These are phyloP conservation scores for Nerophis lumbriciformis DNA, from an alignment of 2,113 vertebrate genomes.

Conservation along the genomic window DNA sequence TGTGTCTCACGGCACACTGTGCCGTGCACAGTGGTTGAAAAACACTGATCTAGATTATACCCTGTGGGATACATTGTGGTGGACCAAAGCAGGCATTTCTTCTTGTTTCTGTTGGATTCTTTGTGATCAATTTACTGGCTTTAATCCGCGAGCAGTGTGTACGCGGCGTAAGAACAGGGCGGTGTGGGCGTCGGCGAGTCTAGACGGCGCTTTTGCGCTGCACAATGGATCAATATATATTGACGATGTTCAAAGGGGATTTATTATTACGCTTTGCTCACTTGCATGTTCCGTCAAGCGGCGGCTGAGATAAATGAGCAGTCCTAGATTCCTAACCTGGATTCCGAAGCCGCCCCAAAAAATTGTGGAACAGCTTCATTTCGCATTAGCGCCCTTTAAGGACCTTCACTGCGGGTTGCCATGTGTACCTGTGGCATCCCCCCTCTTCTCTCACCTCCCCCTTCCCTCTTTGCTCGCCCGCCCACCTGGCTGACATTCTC, in stretches of 20 bases:
- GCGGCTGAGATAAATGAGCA: constrained; percentile 42
- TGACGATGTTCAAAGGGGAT: constrained; percentile 28
- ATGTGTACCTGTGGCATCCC: constrained; percentile 52
- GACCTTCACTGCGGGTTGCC: constrained; percentile 55
- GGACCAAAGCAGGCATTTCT: not conserved
- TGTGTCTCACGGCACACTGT: too few relatives aligned
- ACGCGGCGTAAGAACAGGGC: constrained; percentile 3
- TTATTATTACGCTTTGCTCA: constrained; percentile 7
- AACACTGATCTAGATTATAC: not conserved
- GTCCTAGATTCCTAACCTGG: constrained; percentile 25
- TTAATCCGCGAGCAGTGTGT: constrained; percentile 27
- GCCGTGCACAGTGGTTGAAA: too few relatives aligned
- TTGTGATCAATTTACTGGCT: constrained; percentile 40
- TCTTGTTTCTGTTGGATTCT: not conserved
- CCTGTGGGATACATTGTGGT: too few relatives aligned
- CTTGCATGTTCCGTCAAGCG: constrained; percentile 22
- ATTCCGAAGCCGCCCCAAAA: too few relatives aligned
- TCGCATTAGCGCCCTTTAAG: constrained; percentile 38
- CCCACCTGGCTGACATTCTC: constrained; percentile 67
- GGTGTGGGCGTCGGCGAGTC: constrained; percentile 36
- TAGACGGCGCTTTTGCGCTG: constrained; percentile 48
- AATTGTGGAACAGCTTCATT: too few relatives aligned
- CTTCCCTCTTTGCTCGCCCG: constrained; percentile 22
- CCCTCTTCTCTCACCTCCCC: not conserved
- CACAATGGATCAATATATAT: constrained; percentile 58